Evolutionary conservation across 2,113 vertebrate species (phyloP).

Genomic region (Aegithalos caudatus): DNA sequence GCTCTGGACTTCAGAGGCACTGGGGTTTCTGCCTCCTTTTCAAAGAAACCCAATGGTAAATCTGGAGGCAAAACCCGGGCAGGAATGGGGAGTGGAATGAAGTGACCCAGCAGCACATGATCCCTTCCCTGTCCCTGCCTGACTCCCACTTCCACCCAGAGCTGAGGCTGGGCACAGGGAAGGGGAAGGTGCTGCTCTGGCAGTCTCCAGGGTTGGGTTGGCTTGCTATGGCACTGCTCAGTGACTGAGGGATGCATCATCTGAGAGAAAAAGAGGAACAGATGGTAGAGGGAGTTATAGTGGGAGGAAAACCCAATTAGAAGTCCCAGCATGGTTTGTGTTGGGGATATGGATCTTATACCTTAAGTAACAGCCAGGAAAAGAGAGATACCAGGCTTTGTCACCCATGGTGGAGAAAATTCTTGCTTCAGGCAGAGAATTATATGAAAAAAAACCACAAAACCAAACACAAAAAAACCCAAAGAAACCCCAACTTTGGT

Average conservation of each 20-base stretch:
- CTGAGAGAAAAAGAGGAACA: constrained; percentile 35
- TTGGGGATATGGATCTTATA: constrained; percentile 58
- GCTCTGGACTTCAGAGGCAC: neutral
- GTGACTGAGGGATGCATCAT: constrained; percentile 63
- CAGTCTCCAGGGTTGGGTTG: neutral
- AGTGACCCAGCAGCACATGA: neutral
- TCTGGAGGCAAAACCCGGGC: neutral
- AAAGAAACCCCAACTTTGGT: neutral
- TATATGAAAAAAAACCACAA: neutral
- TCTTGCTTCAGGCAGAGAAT: neutral
- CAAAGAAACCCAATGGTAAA: neutral
- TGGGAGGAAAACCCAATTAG: constrained; percentile 74
- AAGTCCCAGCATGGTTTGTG: constrained; percentile 62
- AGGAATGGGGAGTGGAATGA: fast-evolving
- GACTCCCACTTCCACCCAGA: neutral
- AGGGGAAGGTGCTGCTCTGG: neutral
- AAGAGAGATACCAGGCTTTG: constrained; percentile 32
- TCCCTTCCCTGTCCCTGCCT: too few species aligned
- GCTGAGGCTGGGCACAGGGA: neutral
- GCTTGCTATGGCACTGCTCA: constrained; percentile 31
- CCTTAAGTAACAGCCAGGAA: constrained; percentile 62
- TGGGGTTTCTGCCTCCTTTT: neutral
- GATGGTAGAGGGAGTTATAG: constrained; percentile 70
- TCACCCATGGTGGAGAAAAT: constrained; percentile 15
- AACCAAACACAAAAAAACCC: too few species aligned